These are phyloP conservation scores for Brenthis daphne DNA, from an alignment of 2,888 invertebrate genomes.

Conservation along the genomic window DNA sequence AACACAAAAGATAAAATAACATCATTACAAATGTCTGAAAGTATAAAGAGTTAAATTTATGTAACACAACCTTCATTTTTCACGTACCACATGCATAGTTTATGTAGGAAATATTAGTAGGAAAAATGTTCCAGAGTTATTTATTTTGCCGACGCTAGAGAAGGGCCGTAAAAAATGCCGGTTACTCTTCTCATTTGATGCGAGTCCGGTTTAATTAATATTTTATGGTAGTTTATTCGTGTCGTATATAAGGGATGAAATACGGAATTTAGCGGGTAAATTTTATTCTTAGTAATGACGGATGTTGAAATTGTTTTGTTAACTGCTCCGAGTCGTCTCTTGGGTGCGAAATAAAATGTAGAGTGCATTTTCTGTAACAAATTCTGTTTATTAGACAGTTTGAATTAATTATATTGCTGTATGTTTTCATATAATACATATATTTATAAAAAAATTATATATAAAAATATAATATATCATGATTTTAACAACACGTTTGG, in stretches of 20 bases:
- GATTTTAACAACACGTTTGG: too few relatives aligned
- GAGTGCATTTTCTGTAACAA: too few relatives aligned
- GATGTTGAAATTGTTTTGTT: too few relatives aligned
- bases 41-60: conserved; percentile 47
- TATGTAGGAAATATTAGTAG: conserved; percentile 71
- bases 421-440: not conserved
- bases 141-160: conserved; percentile 47
- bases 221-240: conserved; percentile 22
- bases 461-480: too few relatives aligned
- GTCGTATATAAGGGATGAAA: conserved; percentile 3
- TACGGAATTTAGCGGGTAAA: not conserved
- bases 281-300: not conserved
- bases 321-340: too few relatives aligned
- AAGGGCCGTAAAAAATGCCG: conserved; percentile 28
- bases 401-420: not conserved
- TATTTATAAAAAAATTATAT: too few relatives aligned
- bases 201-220: conserved; percentile 30
- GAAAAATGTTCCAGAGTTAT: conserved; percentile 64
- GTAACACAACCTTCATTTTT: conserved; percentile 64
- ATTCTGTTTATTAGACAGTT: too few relatives aligned
- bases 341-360: too few relatives aligned
- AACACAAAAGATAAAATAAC: conserved; percentile 23
- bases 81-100: conserved; percentile 70
- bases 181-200: conserved; percentile 16
- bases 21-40: conserved; percentile 40